These are phyloP conservation scores for Drosophila sp. DNA, from an alignment of 1,140 invertebrate species.

Conservation along the genomic window DNA sequence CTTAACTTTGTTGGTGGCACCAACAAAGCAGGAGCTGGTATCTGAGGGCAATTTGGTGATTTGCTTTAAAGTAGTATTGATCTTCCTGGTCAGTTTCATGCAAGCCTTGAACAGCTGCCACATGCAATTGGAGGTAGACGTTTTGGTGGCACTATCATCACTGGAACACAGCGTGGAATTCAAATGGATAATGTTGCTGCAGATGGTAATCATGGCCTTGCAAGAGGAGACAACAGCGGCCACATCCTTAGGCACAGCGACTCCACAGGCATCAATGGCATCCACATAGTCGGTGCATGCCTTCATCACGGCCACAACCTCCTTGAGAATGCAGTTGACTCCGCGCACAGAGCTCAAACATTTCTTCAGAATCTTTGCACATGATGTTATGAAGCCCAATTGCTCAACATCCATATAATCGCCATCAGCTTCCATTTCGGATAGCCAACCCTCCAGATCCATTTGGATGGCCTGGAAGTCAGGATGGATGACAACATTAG, in stretches of 20 bases:
- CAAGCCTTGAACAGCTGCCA: slow-evolving; percentile 29
- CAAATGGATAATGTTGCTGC: slow-evolving; percentile 38
- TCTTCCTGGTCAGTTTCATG: slow-evolving; percentile 31
- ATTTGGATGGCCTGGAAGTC: background rate
- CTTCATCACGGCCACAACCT: slow-evolving; percentile 35
- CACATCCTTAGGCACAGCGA: slow-evolving; percentile 45
- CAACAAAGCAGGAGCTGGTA: slow-evolving; percentile 41
- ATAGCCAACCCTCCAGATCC: slow-evolving; percentile 8
- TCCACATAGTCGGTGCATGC: slow-evolving; percentile 46
- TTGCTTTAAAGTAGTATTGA: slow-evolving; percentile 37
- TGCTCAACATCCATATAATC: slow-evolving; percentile 50
- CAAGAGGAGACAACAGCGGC: slow-evolving; percentile 32
- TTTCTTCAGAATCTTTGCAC: slow-evolving; percentile 17
- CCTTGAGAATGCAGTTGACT: slow-evolving; percentile 52
- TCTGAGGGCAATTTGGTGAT: slow-evolving; percentile 39
- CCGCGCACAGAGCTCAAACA: slow-evolving; percentile 43
- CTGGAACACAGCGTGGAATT: slow-evolving; percentile 32
- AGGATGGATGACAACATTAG: background rate
- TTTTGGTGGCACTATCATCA: background rate
- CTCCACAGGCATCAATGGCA: slow-evolving; percentile 37
- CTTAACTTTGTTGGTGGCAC: slow-evolving; percentile 42
- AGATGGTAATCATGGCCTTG: slow-evolving; percentile 38
- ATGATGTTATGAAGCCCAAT: slow-evolving; percentile 24
- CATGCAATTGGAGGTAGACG: background rate
- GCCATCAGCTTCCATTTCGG: slow-evolving; percentile 24